A percentile compares a stretch with the other conserved stretches of the same genome.
Evolutionary conservation across 53 echinoderm and acorn worm genomes (phyloP).

Genomic region (Crossaster papposus): DNA sequence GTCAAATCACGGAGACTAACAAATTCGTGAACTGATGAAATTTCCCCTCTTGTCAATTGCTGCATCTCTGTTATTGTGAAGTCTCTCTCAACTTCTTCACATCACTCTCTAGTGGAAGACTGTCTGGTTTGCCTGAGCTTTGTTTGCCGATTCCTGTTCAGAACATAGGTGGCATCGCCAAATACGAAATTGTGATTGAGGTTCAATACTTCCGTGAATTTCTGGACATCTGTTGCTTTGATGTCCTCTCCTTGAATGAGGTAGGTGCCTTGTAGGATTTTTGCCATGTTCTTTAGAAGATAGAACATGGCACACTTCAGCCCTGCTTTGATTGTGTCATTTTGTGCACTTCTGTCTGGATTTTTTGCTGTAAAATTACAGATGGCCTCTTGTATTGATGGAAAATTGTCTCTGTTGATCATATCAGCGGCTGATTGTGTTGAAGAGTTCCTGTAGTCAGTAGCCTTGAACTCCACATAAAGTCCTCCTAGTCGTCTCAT

Average conservation of each 20-base stretch:
- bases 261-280: constrained; percentile 22
- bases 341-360: background rate
- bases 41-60: background rate
- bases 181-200: constrained; percentile 22
- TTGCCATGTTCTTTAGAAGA: constrained; percentile 41
- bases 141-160: constrained; percentile 13
- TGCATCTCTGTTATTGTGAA: constrained; percentile 21
- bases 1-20: background rate
- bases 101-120: constrained; percentile 22
- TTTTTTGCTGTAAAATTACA: background rate
- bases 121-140: constrained; percentile 16
- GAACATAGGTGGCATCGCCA: constrained; percentile 25
- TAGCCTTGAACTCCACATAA: background rate
- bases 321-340: background rate
- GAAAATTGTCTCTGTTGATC: background rate
- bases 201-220: background rate
- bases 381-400: background rate
- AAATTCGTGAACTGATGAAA: background rate
- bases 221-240: constrained; percentile 4
- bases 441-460: background rate
- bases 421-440: background rate
- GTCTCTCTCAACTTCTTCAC: background rate
- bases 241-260: background rate
- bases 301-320: constrained; percentile 35
- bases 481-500: background rate